phyloP scores from a whole-genome alignment of 2,888 invertebrate species.

The Mongoloraphidia duomilia region DNA sequence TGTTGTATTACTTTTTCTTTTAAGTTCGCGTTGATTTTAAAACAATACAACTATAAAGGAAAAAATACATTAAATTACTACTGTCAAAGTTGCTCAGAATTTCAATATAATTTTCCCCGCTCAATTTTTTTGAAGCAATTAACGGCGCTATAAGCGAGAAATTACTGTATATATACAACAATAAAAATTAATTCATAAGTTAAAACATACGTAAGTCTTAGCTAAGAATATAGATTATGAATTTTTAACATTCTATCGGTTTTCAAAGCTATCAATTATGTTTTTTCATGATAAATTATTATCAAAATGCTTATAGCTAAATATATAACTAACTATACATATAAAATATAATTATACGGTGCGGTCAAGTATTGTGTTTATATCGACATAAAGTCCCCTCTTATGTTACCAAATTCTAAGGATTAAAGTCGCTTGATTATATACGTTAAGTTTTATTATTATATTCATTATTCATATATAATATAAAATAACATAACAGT shows the following conservation, averaged over 20 bases:
- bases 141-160: too few species aligned
- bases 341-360: conserved; percentile 1
- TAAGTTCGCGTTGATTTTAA: too few species aligned
- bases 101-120: too few species aligned
- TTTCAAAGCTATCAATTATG: conserved; percentile 2
- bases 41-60: too few species aligned
- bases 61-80: too few species aligned
- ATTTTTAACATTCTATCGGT: conserved; percentile 1
- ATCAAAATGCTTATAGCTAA: conserved; percentile 1
- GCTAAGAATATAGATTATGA: neutral
- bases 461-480: conserved; percentile 1
- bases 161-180: too few species aligned
- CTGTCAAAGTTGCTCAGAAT: too few species aligned
- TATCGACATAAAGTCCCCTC: neutral
- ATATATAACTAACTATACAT: neutral
- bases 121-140: too few species aligned
- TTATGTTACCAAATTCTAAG: neutral
- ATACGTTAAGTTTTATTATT: neutral
- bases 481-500: neutral
- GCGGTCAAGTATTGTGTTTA: neutral
- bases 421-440: neutral
- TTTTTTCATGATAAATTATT: conserved; percentile 1
- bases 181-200: too few species aligned
- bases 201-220: neutral
- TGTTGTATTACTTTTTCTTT: too few species aligned